These are phyloP conservation scores for Actinia tenebrosa DNA, from an alignment of 64 coral and sea anemone species.

Conservation along the genomic window DNA sequence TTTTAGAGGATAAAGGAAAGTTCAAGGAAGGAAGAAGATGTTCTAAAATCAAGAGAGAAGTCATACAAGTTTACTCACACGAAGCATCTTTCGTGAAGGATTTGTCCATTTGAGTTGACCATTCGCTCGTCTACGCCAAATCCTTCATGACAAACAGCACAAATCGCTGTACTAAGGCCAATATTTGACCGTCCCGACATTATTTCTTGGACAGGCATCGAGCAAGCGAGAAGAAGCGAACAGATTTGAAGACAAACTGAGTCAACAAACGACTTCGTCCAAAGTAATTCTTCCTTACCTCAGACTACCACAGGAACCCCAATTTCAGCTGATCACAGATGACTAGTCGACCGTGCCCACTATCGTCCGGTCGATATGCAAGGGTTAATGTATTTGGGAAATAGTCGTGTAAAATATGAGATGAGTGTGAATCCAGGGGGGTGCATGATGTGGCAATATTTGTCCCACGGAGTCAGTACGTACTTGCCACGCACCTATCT, in stretches of 20 bases:
- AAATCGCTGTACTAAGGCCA: constrained; percentile 81
- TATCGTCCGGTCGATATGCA: background rate
- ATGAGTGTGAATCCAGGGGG: too few species aligned
- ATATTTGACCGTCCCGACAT: constrained; percentile 48
- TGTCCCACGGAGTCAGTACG: too few species aligned
- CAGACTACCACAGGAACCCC: background rate
- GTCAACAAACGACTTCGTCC: background rate
- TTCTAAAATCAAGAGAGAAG: background rate
- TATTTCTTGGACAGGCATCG: constrained; percentile 84
- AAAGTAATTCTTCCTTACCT: background rate
- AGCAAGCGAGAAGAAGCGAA: background rate
- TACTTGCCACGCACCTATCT: too few species aligned
- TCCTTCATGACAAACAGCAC: constrained; percentile 90
- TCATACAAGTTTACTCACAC: constrained; percentile 65
- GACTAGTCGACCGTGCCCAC: background rate
- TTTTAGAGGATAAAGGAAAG: background rate
- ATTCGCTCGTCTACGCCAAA: constrained; percentile 94
- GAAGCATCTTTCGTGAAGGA: constrained; percentile 97
- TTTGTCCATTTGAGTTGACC: constrained; percentile 99
- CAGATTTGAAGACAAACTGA: constrained; percentile 7
- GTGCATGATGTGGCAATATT: too few species aligned
- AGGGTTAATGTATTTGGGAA: background rate
- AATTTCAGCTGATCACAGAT: background rate
- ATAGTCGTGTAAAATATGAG: too few species aligned
- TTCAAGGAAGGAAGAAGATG: background rate